phyloP scores from a whole-genome alignment of 2,888 invertebrate species.

The Luperina testacea region DNA sequence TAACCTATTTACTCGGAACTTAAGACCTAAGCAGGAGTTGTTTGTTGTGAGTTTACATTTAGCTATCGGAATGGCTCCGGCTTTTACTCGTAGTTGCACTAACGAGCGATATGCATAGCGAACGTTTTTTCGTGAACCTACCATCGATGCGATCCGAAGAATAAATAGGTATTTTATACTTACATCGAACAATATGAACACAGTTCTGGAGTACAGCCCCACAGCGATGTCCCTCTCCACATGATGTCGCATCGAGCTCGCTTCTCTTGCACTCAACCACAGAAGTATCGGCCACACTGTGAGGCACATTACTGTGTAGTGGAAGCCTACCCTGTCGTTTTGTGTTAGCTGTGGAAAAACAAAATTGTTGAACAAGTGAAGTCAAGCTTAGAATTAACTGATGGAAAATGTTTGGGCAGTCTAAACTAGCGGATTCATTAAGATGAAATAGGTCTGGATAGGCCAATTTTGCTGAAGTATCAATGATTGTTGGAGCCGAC shows the following conservation, averaged over 20 bases:
- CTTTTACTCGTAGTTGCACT: not conserved
- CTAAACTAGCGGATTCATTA: not conserved
- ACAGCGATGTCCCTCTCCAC: slow-evolving; percentile 95
- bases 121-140: not conserved
- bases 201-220: slow-evolving; percentile 94
- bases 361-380: not conserved
- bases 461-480: not conserved
- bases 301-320: slow-evolving; percentile 95
- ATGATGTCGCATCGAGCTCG: slow-evolving; percentile 90
- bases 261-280: slow-evolving; percentile 90
- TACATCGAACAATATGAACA: slow-evolving; percentile 95
- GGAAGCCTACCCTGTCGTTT: slow-evolving; percentile 96
- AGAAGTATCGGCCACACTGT: slow-evolving; percentile 94
- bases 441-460: not conserved
- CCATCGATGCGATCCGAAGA: not conserved
- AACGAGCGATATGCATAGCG: too few relatives aligned
- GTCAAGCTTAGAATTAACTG: not conserved
- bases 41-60: too few relatives aligned
- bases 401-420: not conserved
- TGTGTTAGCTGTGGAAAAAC: slow-evolving; percentile 89
- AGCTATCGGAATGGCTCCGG: not conserved
- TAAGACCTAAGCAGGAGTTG: not conserved
- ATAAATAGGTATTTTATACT: slow-evolving; percentile 58
- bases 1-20: not conserved
- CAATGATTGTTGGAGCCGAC: not conserved